These are phyloP conservation scores for Prorops nasuta DNA, from an alignment of 1,140 invertebrate species.

Conservation along the genomic window DNA sequence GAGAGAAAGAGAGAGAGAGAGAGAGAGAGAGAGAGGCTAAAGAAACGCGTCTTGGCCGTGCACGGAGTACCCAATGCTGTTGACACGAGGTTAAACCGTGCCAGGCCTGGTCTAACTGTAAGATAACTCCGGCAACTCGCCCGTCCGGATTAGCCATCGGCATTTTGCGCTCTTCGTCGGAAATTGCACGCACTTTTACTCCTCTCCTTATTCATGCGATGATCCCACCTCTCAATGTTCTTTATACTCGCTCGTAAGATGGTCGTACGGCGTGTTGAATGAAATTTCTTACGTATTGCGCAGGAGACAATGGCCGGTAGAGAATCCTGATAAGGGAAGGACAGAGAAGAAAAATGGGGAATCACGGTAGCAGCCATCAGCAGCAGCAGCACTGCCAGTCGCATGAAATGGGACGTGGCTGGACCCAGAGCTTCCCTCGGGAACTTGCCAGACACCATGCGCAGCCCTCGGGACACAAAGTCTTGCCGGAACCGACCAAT, in stretches of 20 bases:
- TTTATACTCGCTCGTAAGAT: too few species aligned
- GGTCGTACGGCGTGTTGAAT: slow-evolving; percentile 1
- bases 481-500: slow-evolving; percentile 65
- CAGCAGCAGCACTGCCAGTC: slow-evolving; percentile 20
- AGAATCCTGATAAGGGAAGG: slow-evolving; percentile 5
- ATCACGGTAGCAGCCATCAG: slow-evolving; percentile 34
- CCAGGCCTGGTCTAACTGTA: slow-evolving; percentile 34
- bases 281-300: slow-evolving; percentile 18
- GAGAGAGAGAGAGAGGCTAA: too few species aligned
- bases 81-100: slow-evolving; percentile 18
- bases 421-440: slow-evolving; percentile 55
- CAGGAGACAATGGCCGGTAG: background rate
- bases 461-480: slow-evolving; percentile 58
- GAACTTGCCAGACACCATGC: slow-evolving; percentile 38
- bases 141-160: slow-evolving; percentile 28
- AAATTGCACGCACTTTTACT: slow-evolving; percentile 12
- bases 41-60: slow-evolving; percentile 13
- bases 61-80: slow-evolving; percentile 1
- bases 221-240: slow-evolving; percentile 12
- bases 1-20: too few species aligned
- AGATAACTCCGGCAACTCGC: slow-evolving; percentile 34
- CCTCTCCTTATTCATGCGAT: slow-evolving; percentile 14
- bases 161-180: background rate
- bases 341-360: slow-evolving; percentile 36
- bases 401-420: slow-evolving; percentile 39